phyloP scores from a whole-genome alignment of 2,113 vertebrate species.

The Machaerirhynchus nigripectus region DNA sequence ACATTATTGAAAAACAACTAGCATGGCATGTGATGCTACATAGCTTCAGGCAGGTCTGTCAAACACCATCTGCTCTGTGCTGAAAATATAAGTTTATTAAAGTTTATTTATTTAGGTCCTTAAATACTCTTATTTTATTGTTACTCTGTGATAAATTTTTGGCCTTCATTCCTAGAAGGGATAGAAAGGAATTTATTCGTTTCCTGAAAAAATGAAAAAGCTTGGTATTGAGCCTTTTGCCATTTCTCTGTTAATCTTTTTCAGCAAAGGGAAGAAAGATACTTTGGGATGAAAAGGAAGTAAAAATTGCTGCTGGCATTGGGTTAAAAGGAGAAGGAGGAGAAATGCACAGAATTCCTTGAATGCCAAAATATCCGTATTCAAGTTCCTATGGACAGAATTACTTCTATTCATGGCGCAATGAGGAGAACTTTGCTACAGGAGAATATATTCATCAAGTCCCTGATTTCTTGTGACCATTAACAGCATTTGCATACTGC shows the following conservation, averaged over 20 bases:
- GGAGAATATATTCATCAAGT: neutral
- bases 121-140: slow-evolving; percentile 61
- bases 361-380: neutral
- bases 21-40: slow-evolving; percentile 35
- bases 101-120: slow-evolving; percentile 70
- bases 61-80: slow-evolving; percentile 65
- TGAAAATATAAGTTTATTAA: slow-evolving; percentile 67
- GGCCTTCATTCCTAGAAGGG: slow-evolving; percentile 12
- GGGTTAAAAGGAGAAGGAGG: neutral
- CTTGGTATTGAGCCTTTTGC: neutral
- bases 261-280: neutral
- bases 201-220: neutral
- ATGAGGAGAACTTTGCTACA: neutral
- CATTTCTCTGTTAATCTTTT: neutral
- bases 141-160: neutral
- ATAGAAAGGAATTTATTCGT: neutral
- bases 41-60: slow-evolving; percentile 57
- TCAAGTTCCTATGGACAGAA: neutral
- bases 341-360: neutral
- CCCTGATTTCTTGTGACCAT: neutral
- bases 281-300: slow-evolving; percentile 3
- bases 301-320: slow-evolving; percentile 22
- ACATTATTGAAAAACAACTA: slow-evolving; percentile 44
- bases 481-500: neutral
- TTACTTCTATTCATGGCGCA: neutral